Evolutionary conservation across 1,140 invertebrate species (phyloP).

Genomic region (Bathynomus jamesi): DNA sequence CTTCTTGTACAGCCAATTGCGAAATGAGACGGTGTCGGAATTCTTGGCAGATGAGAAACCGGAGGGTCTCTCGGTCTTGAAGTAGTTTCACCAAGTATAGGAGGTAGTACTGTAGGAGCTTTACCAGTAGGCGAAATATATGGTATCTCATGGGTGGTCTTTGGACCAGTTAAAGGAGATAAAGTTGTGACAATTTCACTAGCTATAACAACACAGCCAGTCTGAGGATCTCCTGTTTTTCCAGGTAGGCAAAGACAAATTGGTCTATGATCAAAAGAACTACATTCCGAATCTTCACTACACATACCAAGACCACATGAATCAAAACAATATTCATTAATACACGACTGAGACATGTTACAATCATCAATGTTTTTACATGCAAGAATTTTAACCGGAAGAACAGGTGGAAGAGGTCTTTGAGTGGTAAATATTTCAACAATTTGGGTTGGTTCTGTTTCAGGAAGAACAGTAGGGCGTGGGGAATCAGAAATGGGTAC

Average conservation of each 20-base stretch:
- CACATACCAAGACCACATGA: conserved; percentile 48
- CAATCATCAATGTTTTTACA: conserved; percentile 61
- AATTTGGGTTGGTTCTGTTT: background rate
- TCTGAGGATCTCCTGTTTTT: conserved; percentile 31
- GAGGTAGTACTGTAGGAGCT: conserved; percentile 2
- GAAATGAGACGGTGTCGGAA: conserved; percentile 68
- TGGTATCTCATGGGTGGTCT: conserved; percentile 68
- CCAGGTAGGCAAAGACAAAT: conserved; percentile 49
- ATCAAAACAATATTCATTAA: conserved; percentile 33
- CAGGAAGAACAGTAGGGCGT: conserved; percentile 6
- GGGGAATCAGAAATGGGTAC: conserved; percentile 5
- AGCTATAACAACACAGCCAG: conserved; percentile 39
- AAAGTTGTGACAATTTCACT: conserved; percentile 38
- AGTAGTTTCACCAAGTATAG: conserved; percentile 1
- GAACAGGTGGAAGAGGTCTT: conserved; percentile 6
- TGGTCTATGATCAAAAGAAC: conserved; percentile 62
- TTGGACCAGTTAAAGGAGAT: conserved; percentile 50
- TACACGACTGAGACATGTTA: conserved; percentile 31
- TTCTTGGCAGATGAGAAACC: conserved; percentile 44
- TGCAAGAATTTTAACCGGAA: conserved; percentile 47
- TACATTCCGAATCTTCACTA: conserved; percentile 67
- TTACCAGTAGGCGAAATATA: background rate
- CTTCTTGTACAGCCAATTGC: conserved; percentile 37
- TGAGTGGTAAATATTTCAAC: background rate
- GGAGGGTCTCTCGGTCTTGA: background rate